phyloP scores from a whole-genome alignment of 2,888 invertebrate genomes.

The Drosophila fulvimacula region DNA sequence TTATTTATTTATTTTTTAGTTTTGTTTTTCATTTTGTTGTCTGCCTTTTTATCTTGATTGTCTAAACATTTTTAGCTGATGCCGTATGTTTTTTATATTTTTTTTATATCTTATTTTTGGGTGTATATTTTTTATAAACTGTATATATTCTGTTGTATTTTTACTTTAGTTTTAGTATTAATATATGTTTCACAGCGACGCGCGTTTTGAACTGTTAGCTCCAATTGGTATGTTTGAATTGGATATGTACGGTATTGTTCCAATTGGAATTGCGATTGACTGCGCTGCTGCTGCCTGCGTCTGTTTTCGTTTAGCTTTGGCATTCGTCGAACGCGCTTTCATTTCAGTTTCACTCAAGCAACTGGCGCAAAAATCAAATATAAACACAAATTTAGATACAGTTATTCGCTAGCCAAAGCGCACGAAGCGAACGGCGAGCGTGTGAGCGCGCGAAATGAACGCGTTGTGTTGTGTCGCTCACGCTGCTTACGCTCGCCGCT shows the following conservation, averaged over 20 bases:
- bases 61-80: slow-evolving; percentile 9
- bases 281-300: slow-evolving; percentile 30
- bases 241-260: slow-evolving; percentile 26
- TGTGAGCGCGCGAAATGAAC: slow-evolving; percentile 12
- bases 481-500: slow-evolving; percentile 14
- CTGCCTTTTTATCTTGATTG: neutral
- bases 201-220: slow-evolving; percentile 31
- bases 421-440: slow-evolving; percentile 10
- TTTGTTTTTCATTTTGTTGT: slow-evolving; percentile 8
- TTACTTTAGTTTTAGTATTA: slow-evolving; percentile 37
- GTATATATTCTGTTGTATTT: slow-evolving; percentile 15
- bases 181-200: slow-evolving; percentile 22
- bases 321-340: slow-evolving; percentile 69
- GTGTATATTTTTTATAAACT: slow-evolving; percentile 20
- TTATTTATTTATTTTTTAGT: slow-evolving; percentile 40
- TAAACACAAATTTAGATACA: slow-evolving; percentile 75
- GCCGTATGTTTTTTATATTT: slow-evolving; percentile 1
- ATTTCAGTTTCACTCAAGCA: slow-evolving; percentile 78
- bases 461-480: neutral
- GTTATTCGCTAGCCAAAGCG: slow-evolving; percentile 49
- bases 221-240: slow-evolving; percentile 36
- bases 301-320: slow-evolving; percentile 46
- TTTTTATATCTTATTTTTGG: slow-evolving; percentile 1
- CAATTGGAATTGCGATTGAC: slow-evolving; percentile 47
- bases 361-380: slow-evolving; percentile 78